Conservation (phyloP, 2,113 vertebrate species). For the Ramphastos sulfuratus region DNA sequence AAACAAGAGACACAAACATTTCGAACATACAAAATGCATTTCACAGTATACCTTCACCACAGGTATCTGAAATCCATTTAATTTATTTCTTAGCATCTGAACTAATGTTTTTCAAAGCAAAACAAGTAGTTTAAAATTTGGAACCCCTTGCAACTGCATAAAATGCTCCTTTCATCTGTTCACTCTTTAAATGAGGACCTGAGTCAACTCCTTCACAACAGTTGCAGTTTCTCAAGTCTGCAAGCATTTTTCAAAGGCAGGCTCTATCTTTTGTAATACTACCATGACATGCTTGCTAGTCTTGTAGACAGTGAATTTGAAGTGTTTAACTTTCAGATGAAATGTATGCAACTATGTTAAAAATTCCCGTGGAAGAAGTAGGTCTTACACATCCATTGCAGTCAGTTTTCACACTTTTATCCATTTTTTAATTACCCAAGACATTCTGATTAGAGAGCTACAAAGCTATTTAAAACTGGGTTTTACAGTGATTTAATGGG, state of each 20-base stretch:
- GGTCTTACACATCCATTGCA: background rate
- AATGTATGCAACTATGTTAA: conserved; percentile 13
- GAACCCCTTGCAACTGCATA: background rate
- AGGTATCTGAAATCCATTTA: background rate
- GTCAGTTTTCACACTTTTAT: conserved; percentile 34
- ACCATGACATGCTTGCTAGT: background rate
- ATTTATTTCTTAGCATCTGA: background rate
- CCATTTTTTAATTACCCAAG: conserved; percentile 52
- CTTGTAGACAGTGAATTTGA: conserved; percentile 15
- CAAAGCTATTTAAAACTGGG: conserved; percentile 40
- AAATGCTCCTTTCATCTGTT: conserved; percentile 26
- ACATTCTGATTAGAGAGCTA: conserved; percentile 46
- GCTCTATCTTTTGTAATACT: background rate
- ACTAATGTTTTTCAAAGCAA: background rate
- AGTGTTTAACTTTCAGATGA: background rate
- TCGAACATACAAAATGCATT: background rate
- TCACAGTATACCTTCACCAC: background rate
- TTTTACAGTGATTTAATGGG: conserved; percentile 37
- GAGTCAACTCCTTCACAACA: background rate
- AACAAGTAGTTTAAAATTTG: conserved; percentile 1
- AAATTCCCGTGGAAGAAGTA: conserved; percentile 34
- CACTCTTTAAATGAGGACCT: background rate
- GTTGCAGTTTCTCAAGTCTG: background rate
- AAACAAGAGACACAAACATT: background rate
- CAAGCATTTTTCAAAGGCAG: background rate